These are phyloP conservation scores for Apodemia duryi DNA, from an alignment of 2,888 invertebrate species.

Conservation along the genomic window DNA sequence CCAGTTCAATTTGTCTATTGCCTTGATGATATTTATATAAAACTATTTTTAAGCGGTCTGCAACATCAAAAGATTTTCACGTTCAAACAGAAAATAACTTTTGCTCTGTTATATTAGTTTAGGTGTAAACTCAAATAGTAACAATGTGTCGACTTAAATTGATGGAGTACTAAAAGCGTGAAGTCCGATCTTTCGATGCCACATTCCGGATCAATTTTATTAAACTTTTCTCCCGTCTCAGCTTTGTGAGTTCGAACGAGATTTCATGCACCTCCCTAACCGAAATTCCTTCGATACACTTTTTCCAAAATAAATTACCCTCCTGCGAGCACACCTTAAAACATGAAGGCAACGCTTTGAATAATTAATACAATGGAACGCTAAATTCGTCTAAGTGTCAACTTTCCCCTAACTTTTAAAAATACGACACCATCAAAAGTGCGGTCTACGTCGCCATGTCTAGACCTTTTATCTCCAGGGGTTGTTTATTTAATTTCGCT, in stretches of 20 bases:
- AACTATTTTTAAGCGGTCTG: too few relatives aligned
- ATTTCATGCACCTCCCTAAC: slow-evolving; percentile 62
- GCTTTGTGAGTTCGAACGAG: slow-evolving; percentile 44
- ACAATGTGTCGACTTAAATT: neutral
- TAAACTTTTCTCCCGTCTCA: slow-evolving; percentile 60
- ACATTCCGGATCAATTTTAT: slow-evolving; percentile 73
- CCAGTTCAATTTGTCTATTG: too few relatives aligned
- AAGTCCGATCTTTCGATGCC: slow-evolving; percentile 59
- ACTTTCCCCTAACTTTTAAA: slow-evolving; percentile 74
- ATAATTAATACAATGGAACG: slow-evolving; percentile 79
- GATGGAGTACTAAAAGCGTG: slow-evolving; percentile 28
- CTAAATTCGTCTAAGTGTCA: slow-evolving; percentile 77
- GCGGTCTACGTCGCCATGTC: slow-evolving; percentile 62
- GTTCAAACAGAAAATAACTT: too few relatives aligned
- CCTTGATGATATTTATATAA: too few relatives aligned
- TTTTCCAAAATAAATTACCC: slow-evolving; percentile 70
- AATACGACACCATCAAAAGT: slow-evolving; percentile 69
- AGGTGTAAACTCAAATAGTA: too few relatives aligned
- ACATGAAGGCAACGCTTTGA: slow-evolving; percentile 71
- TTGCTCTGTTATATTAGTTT: too few relatives aligned
- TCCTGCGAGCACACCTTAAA: slow-evolving; percentile 64
- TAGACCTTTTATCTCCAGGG: slow-evolving; percentile 73
- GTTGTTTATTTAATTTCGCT: slow-evolving; percentile 74
- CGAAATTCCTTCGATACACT: slow-evolving; percentile 63
- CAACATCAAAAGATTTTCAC: too few relatives aligned